phyloP scores from a whole-genome alignment of 2,113 vertebrate species.

The Cryptotis parvus region DNA sequence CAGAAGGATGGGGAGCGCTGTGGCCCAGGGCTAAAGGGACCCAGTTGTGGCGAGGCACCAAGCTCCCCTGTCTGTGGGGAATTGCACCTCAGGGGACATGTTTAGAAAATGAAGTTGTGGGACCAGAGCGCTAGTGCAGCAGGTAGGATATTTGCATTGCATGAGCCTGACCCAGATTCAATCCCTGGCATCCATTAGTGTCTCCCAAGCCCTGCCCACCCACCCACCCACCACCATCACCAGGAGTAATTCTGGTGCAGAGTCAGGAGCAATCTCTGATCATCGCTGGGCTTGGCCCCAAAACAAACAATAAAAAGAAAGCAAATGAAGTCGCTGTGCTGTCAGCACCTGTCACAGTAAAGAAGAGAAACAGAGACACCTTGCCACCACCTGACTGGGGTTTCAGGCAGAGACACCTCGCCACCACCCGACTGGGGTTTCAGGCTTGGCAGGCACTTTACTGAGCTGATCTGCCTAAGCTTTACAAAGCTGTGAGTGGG shows the following conservation, averaged over 20 bases:
- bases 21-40: background rate
- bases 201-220: too few species aligned
- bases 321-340: too few species aligned
- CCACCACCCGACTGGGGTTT: background rate
- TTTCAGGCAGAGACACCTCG: background rate
- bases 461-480: background rate
- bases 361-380: background rate
- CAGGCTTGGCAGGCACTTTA: background rate
- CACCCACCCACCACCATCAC: too few species aligned
- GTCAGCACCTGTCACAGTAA: too few species aligned
- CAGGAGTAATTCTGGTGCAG: too few species aligned
- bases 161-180: too few species aligned
- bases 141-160: too few species aligned
- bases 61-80: background rate
- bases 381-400: background rate
- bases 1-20: background rate
- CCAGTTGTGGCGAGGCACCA: background rate
- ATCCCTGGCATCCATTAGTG: too few species aligned
- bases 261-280: too few species aligned
- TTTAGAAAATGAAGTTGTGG: conserved; percentile 10
- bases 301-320: too few species aligned
- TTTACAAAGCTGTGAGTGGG: background rate
- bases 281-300: too few species aligned
- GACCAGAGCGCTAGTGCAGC: background rate
- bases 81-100: background rate